Evolutionary conservation across 2,888 invertebrate genomes (phyloP).

Genomic region (Abrostola tripartita): DNA sequence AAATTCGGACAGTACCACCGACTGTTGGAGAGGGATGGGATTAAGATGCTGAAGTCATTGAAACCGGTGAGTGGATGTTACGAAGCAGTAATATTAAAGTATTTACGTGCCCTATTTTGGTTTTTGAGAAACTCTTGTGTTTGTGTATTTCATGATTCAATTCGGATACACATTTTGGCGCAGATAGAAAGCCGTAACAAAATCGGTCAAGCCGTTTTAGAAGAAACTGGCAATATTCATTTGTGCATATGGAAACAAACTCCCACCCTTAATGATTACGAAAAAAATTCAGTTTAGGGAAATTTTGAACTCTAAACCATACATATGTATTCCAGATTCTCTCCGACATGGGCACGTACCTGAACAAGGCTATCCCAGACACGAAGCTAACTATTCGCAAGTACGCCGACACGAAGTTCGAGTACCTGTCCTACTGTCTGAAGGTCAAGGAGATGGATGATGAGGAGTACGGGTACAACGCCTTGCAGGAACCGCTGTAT

Average conservation of each 20-base stretch:
- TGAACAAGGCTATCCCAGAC: slow-evolving; percentile 99
- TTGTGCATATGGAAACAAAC: no score
- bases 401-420: slow-evolving; percentile 99
- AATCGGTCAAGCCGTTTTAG: no score
- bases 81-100: slow-evolving; percentile 49
- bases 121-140: no score
- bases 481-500: slow-evolving; percentile 98
- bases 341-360: slow-evolving; percentile 97
- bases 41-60: slow-evolving; percentile 95
- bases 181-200: no score
- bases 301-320: no score
- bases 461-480: slow-evolving; percentile 97
- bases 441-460: slow-evolving; percentile 99
- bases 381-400: slow-evolving; percentile 98
- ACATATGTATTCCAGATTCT: slow-evolving; percentile 92
- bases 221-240: no score
- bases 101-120: no score
- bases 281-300: no score
- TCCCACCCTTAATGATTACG: no score
- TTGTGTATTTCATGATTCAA: no score
- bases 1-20: slow-evolving; percentile 98
- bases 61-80: slow-evolving; percentile 92
- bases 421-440: slow-evolving; percentile 99
- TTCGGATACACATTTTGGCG: no score
- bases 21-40: slow-evolving; percentile 96